Percentiles rank a stretch among this genome's conserved stretches.
Conservation (phyloP, 2,113 vertebrate species). For the Zosterops pallidus region DNA sequence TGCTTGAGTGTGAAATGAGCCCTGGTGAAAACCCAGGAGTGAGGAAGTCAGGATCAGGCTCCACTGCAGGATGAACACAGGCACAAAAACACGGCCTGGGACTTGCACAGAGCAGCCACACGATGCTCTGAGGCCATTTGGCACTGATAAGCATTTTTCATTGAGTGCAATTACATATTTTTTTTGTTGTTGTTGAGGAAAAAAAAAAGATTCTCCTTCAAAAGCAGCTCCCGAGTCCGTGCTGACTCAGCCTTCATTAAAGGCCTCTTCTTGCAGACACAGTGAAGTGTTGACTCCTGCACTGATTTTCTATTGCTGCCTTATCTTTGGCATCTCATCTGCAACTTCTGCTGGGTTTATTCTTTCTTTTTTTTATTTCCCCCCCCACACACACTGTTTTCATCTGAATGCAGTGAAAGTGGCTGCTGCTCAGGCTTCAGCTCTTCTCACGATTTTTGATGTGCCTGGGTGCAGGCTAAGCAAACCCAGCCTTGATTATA, state of each 20-base stretch:
- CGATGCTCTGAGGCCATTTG: conserved; percentile 8
- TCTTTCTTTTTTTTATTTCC: too few species aligned
- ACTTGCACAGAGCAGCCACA: neutral
- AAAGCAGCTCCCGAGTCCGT: conserved; percentile 1
- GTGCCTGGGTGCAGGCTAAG: neutral
- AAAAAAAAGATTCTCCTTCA: neutral
- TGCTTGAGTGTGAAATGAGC: neutral
- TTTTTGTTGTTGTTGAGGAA: neutral
- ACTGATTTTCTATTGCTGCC: conserved; percentile 26
- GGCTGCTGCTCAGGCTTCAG: neutral
- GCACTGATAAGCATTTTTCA: neutral
- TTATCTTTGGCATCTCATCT: conserved; percentile 56
- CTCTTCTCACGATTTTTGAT: neutral
- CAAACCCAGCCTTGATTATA: neutral
- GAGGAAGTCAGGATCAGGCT: neutral
- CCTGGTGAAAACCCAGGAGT: accelerated
- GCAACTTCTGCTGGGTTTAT: neutral
- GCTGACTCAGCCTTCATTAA: conserved; percentile 50
- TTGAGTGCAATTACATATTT: neutral
- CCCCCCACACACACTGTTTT: neutral
- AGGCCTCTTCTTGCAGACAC: conserved; percentile 11
- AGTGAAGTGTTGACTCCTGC: conserved; percentile 18
- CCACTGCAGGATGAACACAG: neutral
- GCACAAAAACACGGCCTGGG: neutral
- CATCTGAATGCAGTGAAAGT: neutral